Evolutionary conservation across 1,140 invertebrate species (phyloP), one percentile per base, ranked within the genome.

Genomic region (Drosophila pruinosa): DNA sequence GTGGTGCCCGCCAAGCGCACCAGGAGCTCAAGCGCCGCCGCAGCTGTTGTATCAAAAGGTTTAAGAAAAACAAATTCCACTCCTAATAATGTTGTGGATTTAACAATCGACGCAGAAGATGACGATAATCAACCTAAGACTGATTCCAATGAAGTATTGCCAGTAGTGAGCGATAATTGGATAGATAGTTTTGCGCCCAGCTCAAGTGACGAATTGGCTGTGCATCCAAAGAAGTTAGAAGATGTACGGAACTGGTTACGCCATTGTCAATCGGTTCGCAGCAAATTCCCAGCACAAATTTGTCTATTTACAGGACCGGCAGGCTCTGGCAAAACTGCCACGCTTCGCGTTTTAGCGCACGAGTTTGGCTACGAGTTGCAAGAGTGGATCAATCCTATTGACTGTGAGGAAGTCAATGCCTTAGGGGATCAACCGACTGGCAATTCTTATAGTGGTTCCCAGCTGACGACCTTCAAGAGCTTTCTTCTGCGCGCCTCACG

Each of bases 371-470:
- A 94, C 58, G 91, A 93, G 72, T 61, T 95, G 31, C 91, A 93
- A 17, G 95, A 96, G 90, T 96, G 95, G 95, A 94, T 95, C 15
- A 96, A 94, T 69, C 95, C 95, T 2, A 59, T 95, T 1, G 95
- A 96, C 91, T 72, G 78, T 15, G 88, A 91, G 28, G 57, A 75
- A n/a, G 26, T 88, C n/a, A 59, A 63, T 43, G 21, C 50, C 0
- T 28, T 89, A 17, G 89, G 85, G 3, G 81, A 91, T 34, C 78
- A 90, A 24, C 39, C 53, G 28, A 54, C 12, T 17, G 78, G 67
- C 0, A 91, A 77, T 72, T 88, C 91, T 45, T 92, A 91, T 65
- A 90, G 89, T 56, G 92, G 92, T 64, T 93, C 92, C 62, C 95
- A 96, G 88, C 92, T 93, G 38, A 93, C 94, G 31, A 93, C 92